Percentiles rank a stretch among this genome's conserved stretches.
These are phyloP conservation scores for Leptopilina boulardi DNA, from an alignment of 1,140 invertebrate species.

Conservation along the genomic window DNA sequence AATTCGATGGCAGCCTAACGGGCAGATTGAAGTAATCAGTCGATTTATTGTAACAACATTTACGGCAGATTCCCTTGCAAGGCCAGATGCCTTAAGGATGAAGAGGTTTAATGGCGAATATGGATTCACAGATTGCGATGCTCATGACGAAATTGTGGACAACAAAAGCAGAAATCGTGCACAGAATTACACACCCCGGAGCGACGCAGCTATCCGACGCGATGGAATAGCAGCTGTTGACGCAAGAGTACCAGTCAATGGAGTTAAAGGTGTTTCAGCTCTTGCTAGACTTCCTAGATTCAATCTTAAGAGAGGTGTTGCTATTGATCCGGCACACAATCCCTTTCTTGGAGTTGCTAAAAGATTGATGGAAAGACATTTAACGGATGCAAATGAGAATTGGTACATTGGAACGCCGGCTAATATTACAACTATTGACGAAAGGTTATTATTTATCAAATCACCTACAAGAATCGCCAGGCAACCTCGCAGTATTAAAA, in stretches of 20 bases:
- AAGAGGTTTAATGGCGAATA: constrained; percentile 34
- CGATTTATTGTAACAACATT: constrained; percentile 35
- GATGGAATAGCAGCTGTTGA: constrained; percentile 11
- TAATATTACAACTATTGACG: constrained; percentile 22
- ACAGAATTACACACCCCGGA: not conserved
- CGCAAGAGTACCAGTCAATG: no score
- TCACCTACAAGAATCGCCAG: not conserved
- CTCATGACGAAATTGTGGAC: not conserved
- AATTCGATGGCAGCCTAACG: constrained; percentile 45
- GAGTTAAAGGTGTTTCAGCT: not conserved
- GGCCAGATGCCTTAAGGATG: constrained; percentile 37
- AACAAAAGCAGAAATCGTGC: constrained; percentile 3
- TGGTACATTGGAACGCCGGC: not conserved
- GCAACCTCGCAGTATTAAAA: not conserved
- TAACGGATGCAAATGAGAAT: not conserved
- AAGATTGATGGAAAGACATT: constrained; percentile 32
- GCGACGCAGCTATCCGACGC: not conserved
- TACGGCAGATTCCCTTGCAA: constrained; percentile 42
- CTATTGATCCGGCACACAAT: not conserved
- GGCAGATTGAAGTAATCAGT: constrained; percentile 20
- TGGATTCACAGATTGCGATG: constrained; percentile 37
- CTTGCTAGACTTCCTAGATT: not conserved
- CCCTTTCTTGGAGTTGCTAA: not conserved
- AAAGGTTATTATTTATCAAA: not conserved
- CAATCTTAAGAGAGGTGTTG: not conserved